phyloP scores from a whole-genome alignment of 2,888 invertebrate species.

The Aleiodes leptofemur region DNA sequence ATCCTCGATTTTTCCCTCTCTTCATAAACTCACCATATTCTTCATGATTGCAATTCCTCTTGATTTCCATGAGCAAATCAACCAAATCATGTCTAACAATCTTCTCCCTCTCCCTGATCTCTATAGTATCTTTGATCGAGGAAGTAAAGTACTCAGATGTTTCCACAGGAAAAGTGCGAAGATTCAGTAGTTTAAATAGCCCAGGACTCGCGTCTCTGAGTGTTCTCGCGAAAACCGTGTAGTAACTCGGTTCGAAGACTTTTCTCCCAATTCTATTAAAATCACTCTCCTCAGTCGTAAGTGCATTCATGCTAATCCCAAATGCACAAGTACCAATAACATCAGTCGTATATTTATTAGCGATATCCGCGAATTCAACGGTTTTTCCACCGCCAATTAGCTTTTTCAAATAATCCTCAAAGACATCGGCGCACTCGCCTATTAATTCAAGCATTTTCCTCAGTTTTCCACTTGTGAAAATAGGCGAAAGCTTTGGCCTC shows the following conservation, averaged over 20 bases:
- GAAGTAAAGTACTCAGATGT: constrained; percentile 62
- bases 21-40: constrained; percentile 19
- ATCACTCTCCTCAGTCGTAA: constrained; percentile 62
- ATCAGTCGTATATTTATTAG: constrained; percentile 71
- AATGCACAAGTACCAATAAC: constrained; percentile 72
- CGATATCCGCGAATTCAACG: constrained; percentile 54
- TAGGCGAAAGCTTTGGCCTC: constrained; percentile 74
- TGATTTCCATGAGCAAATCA: constrained; percentile 72
- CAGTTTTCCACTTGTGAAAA: constrained; percentile 76
- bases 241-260: constrained; percentile 58
- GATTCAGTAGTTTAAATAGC: constrained; percentile 47
- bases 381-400: constrained; percentile 50
- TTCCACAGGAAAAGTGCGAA: too few species aligned
- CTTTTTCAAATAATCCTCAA: constrained; percentile 73
- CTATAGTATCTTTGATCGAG: constrained; percentile 67
- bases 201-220: constrained; percentile 51
- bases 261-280: constrained; percentile 67
- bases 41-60: constrained; percentile 17
- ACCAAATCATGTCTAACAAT: constrained; percentile 74
- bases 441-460: constrained; percentile 77
- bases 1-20: background rate
- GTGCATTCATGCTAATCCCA: constrained; percentile 69
- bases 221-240: constrained; percentile 40
- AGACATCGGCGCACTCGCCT: constrained; percentile 71
- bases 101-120: constrained; percentile 70